These are phyloP conservation scores for Caiman crocodilus DNA, from an alignment of 2,797 vertebrate genomes.

Conservation along the genomic window DNA sequence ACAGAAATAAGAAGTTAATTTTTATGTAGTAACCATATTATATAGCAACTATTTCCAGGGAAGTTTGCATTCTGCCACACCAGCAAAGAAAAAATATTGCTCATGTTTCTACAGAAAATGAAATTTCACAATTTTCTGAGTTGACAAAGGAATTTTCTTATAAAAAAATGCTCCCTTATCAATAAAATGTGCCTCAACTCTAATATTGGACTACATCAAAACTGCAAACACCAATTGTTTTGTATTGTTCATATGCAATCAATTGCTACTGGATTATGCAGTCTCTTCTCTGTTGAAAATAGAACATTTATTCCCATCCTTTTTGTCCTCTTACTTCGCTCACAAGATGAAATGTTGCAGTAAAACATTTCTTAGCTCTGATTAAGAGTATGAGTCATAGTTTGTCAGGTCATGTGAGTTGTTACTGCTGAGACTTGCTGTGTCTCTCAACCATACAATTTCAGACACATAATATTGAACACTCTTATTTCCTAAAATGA, in stretches of 20 bases:
- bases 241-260: slow-evolving; percentile 42
- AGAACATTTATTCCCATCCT: slow-evolving; percentile 25
- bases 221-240: background rate
- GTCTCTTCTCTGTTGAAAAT: slow-evolving; percentile 3
- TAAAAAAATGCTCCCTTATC: background rate
- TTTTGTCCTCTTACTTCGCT: slow-evolving; percentile 1
- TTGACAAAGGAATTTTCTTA: background rate
- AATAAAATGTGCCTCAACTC: background rate
- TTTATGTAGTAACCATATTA: background rate
- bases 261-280: background rate
- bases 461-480: slow-evolving; percentile 27
- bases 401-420: slow-evolving; percentile 8
- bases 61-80: background rate
- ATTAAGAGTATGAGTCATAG: slow-evolving; percentile 66
- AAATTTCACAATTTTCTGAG: background rate
- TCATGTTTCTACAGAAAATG: background rate
- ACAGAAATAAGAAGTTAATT: background rate
- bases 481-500: background rate
- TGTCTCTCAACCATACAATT: background rate
- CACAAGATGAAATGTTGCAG: slow-evolving; percentile 33
- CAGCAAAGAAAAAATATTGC: background rate
- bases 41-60: background rate
- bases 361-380: slow-evolving; percentile 55
- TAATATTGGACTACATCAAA: background rate
- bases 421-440: background rate